phyloP scores from a whole-genome alignment of 2,113 vertebrate species.

The Ciconia maguari region DNA sequence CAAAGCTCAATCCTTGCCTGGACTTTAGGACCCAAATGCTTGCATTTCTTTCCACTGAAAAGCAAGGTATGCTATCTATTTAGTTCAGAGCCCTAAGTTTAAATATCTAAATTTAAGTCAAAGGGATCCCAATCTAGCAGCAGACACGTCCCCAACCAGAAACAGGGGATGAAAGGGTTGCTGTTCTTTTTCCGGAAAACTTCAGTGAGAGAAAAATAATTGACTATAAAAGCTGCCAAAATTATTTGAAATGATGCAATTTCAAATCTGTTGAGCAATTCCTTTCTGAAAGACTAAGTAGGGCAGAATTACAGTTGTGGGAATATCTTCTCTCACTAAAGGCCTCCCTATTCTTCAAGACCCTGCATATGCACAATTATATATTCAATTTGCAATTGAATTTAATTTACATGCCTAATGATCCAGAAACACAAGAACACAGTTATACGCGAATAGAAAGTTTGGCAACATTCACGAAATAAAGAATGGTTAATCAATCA shows the following conservation, averaged over 20 bases:
- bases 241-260: conserved; percentile 16
- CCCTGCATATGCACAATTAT: background rate
- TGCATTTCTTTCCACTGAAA: background rate
- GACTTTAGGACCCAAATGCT: background rate
- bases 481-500: conserved; percentile 14
- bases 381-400: conserved; percentile 42
- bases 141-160: background rate
- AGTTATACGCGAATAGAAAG: conserved; percentile 9
- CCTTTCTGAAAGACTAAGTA: conserved; percentile 40
- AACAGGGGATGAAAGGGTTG: background rate
- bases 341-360: conserved; percentile 32
- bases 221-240: conserved; percentile 14
- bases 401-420: conserved; percentile 56
- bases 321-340: conserved; percentile 37
- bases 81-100: background rate
- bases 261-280: conserved; percentile 49
- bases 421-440: conserved; percentile 46
- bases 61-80: background rate
- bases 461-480: conserved; percentile 12
- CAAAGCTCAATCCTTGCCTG: background rate
- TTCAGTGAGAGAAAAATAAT: background rate
- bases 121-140: background rate
- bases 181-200: background rate
- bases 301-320: conserved; percentile 50
- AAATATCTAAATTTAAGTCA: background rate